Base-by-base conservation (phyloP, 2,888 invertebrate genomes). In the Tiphia femorata region DNA sequence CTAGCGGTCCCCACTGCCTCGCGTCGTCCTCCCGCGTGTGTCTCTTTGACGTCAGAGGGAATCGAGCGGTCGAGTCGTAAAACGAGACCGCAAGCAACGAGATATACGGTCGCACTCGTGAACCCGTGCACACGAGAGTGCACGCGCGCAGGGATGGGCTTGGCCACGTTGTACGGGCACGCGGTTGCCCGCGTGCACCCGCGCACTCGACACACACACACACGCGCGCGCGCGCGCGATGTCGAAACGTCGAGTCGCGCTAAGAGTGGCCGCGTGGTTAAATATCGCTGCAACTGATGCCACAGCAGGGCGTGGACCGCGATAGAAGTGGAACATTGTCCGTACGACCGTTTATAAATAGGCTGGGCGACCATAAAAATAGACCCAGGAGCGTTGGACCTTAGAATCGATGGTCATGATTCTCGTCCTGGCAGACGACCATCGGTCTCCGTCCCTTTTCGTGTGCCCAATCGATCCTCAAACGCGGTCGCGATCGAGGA, bases 311-410 rank as follows among this genome's bases (percentile, higher is more conserved):
- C 58, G 56, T 62, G 62, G 62, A 65, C 61, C 61, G n/a, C n/a
- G 72, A 76, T 78, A 76, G 72, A 80, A 78, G 77, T 80, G 71
- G 79, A 77, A 77, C 79, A 75, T 79, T 79, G 76, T 79, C 73
- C 75, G 71, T 76, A 71, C 64, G 71, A 73, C 64, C 67, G 62
- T 54, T 55, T 78, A 80, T 78, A 78, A 80, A 80, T 80, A 79
- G 78, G 64, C 56, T 61, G 69, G 62, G 56, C 53, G 49, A 20
- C 65, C 52, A 71, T 73, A 58, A 64, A 77, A 79, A 80, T 80
- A 80, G 71, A 70, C 59, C 64, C 53, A 72, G 70, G 78, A 77
- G 75, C 76, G 77, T 78, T 79, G 79, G 78, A 79, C 78, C 75
- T 63, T 58, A 61, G 72, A 64, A 77, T 78, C 77, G 76, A 77